A percentile compares a stretch with the other conserved stretches of the same genome.
Conservation (phyloP, 2,888 invertebrate genomes). For the Agonopterix heracliana region DNA sequence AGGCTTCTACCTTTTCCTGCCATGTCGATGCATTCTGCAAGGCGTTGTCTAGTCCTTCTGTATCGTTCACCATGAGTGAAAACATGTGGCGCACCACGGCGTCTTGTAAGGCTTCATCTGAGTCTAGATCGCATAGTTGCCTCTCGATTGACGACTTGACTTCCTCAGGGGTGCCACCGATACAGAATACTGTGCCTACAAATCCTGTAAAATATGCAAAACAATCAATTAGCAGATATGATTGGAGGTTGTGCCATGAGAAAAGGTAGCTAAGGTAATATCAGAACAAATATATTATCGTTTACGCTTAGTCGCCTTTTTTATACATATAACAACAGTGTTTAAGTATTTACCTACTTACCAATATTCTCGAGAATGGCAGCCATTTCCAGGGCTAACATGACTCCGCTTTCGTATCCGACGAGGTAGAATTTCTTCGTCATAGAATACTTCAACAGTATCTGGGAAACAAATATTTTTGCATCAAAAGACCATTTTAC, state of each 20-base stretch:
- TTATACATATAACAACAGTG: too few relatives aligned
- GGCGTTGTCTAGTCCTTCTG: constrained; percentile 15
- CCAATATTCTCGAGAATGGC: constrained; percentile 41
- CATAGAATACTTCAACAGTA: constrained; percentile 22
- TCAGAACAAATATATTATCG: too few relatives aligned
- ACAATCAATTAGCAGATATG: too few relatives aligned
- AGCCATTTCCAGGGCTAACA: constrained; percentile 43
- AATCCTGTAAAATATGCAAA: constrained; percentile 26
- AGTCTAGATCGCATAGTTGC: constrained; percentile 23
- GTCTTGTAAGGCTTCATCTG: constrained; percentile 33
- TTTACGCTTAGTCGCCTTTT: too few relatives aligned
- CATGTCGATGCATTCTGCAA: constrained; percentile 19
- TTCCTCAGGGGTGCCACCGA: constrained; percentile 41
- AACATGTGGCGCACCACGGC: constrained; percentile 40
- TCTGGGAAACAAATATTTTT: constrained; percentile 5
- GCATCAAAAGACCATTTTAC: too few relatives aligned
- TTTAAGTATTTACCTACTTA: not conserved
- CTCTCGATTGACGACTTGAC: constrained; percentile 25
- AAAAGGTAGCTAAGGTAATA: too few relatives aligned
- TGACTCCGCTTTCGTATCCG: constrained; percentile 44
- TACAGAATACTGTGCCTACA: constrained; percentile 43
- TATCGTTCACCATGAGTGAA: constrained; percentile 25
- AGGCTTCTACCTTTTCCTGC: constrained; percentile 26
- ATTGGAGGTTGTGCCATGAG: too few relatives aligned
- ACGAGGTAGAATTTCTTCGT: constrained; percentile 35